phyloP scores from a whole-genome alignment of 2,113 vertebrate genomes.

The Microcebus tavaratra region DNA sequence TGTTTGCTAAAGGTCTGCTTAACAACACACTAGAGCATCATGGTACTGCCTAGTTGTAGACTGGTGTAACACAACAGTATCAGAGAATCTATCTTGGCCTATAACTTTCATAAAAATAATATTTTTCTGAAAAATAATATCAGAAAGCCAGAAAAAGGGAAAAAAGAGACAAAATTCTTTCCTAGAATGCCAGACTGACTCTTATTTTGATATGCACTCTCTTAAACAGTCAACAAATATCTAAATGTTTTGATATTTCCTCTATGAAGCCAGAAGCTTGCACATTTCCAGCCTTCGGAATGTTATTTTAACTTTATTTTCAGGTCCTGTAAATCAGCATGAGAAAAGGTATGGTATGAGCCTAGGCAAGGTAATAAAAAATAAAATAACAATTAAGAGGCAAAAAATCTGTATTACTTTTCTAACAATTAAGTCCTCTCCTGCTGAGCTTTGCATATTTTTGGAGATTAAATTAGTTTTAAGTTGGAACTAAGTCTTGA shows the following conservation, averaged over 20 bases:
- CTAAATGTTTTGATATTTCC: constrained; percentile 60
- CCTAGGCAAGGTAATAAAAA: constrained; percentile 56
- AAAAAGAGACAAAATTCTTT: neutral
- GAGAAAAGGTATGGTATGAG: constrained; percentile 52
- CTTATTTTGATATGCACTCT: neutral
- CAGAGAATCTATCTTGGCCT: neutral
- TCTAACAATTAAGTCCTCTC: constrained; percentile 47
- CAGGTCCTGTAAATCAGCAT: constrained; percentile 45
- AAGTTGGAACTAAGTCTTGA: constrained; percentile 11
- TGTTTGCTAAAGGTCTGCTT: neutral
- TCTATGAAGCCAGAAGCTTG: constrained; percentile 54
- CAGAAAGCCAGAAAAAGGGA: neutral
- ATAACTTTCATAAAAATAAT: neutral
- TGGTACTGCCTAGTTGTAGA: neutral
- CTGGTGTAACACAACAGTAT: neutral
- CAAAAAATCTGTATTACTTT: constrained; percentile 23
- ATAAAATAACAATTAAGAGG: constrained; percentile 52
- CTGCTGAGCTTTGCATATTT: constrained; percentile 43
- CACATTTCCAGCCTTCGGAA: constrained; percentile 51
- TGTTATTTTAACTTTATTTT: constrained; percentile 44
- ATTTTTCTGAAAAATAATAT: neutral
- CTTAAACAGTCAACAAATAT: constrained; percentile 44
- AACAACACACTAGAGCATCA: neutral
- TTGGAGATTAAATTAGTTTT: constrained; percentile 62
- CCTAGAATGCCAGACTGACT: neutral